These are phyloP conservation scores for Nipponacmea schrenckii DNA, from an alignment of 2,888 invertebrate genomes.

Conservation along the genomic window DNA sequence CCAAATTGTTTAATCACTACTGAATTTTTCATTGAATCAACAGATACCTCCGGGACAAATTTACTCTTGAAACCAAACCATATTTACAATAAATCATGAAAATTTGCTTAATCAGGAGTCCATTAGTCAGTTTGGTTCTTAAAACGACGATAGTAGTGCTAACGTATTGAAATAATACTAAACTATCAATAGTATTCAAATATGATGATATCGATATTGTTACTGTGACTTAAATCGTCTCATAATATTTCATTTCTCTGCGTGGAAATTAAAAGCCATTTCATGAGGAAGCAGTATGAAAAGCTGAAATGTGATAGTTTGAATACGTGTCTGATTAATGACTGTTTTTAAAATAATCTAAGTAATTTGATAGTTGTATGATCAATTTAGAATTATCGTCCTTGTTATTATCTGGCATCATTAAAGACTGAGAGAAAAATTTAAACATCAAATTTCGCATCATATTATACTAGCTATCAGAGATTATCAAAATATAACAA, in stretches of 20 bases:
- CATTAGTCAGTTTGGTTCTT: neutral
- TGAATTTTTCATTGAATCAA: neutral
- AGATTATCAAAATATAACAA: too few relatives aligned
- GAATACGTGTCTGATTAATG: neutral
- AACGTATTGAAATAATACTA: too few relatives aligned
- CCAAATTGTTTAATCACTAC: slow-evolving; percentile 3
- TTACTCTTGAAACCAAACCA: slow-evolving; percentile 4
- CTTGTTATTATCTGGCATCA: too few relatives aligned
- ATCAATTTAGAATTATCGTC: too few relatives aligned
- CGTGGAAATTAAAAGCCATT: neutral
- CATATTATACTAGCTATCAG: too few relatives aligned
- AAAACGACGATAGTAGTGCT: neutral
- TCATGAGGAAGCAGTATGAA: neutral
- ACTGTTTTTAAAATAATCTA: neutral
- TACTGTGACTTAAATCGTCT: neutral
- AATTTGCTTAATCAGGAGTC: neutral
- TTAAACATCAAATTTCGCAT: too few relatives aligned
- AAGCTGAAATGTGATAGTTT: neutral
- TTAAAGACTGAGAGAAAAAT: too few relatives aligned
- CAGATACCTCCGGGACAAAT: slow-evolving; percentile 2
- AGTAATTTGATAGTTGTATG: neutral
- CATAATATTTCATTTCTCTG: neutral
- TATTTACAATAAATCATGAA: neutral
- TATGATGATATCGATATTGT: neutral
- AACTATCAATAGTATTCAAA: neutral